These are phyloP conservation scores for Drosophila malerkotliana DNA, from an alignment of 1,140 invertebrate species.

Conservation along the genomic window DNA sequence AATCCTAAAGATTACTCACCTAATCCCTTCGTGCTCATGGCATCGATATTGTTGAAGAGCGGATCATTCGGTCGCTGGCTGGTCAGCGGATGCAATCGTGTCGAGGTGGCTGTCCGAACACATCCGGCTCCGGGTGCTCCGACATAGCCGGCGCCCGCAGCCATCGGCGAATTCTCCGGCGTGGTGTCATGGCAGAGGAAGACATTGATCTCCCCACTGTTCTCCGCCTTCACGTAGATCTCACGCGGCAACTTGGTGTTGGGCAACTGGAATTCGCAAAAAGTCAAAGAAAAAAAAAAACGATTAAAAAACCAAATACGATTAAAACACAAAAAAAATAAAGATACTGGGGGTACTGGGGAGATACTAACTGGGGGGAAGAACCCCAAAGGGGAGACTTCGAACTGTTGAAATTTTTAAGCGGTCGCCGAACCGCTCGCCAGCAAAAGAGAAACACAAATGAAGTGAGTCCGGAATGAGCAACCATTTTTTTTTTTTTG, in stretches of 20 bases:
- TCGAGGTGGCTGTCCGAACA: slow-evolving; percentile 72
- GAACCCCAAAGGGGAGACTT: neutral
- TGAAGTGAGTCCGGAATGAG: slow-evolving; percentile 30
- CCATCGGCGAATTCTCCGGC: slow-evolving; percentile 84
- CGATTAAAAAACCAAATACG: slow-evolving; percentile 18
- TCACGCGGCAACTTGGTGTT: slow-evolving; percentile 86
- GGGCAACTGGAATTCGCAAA: slow-evolving; percentile 84
- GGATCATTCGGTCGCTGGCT: slow-evolving; percentile 72
- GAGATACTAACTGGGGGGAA: slow-evolving; percentile 17
- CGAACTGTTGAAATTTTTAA: slow-evolving; percentile 32
- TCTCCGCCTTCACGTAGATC: slow-evolving; percentile 94
- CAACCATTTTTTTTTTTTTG: slow-evolving; percentile 24
- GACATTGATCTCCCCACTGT: slow-evolving; percentile 95
- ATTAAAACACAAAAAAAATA: slow-evolving; percentile 17
- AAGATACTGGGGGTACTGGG: neutral
- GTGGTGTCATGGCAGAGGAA: slow-evolving; percentile 93
- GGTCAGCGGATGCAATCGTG: slow-evolving; percentile 68
- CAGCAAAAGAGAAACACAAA: slow-evolving; percentile 48
- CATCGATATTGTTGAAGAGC: slow-evolving; percentile 79
- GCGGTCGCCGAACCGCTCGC: slow-evolving; percentile 37
- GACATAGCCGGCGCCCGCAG: slow-evolving; percentile 38
- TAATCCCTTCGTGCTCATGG: slow-evolving; percentile 69
- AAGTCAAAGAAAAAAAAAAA: neutral
- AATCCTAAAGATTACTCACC: slow-evolving; percentile 26
- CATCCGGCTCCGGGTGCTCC: slow-evolving; percentile 40